These are phyloP conservation scores for Scaptodrosophila latifasciaeformis DNA, from an alignment of 2,888 invertebrate genomes.

Conservation along the genomic window DNA sequence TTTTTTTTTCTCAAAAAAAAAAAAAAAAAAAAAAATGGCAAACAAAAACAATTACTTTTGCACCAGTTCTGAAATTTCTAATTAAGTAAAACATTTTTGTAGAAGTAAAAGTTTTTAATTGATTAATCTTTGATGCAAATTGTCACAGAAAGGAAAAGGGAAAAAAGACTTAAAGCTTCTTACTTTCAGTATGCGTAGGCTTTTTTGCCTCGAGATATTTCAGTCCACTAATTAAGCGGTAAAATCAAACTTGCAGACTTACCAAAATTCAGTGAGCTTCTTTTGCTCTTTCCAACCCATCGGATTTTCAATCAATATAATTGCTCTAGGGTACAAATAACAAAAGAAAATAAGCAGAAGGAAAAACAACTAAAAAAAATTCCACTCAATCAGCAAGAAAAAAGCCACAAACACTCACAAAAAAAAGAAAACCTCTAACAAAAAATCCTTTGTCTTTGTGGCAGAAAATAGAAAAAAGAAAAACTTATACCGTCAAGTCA, in stretches of 20 bases:
- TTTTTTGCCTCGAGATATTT: constrained; percentile 15
- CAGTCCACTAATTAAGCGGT: constrained; percentile 1
- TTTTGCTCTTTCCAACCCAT: no score
- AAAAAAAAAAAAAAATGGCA: constrained; percentile 13
- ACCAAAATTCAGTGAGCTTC: no score
- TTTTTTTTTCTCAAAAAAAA: background rate
- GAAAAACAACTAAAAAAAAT: constrained; percentile 30
- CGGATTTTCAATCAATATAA: no score
- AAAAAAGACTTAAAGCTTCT: background rate
- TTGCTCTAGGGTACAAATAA: background rate
- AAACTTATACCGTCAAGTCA: constrained; percentile 66
- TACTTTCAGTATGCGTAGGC: no score
- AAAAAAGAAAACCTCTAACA: constrained; percentile 12
- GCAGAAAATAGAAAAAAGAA: constrained; percentile 28
- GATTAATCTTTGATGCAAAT: constrained; percentile 14
- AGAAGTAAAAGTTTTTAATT: no score
- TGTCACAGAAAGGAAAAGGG: constrained; percentile 40
- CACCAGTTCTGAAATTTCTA: constrained; percentile 6
- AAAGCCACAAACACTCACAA: constrained; percentile 9
- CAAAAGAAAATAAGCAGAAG: background rate
- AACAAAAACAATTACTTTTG: constrained; percentile 48
- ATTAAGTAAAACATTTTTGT: no score
- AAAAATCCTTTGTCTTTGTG: constrained; percentile 34
- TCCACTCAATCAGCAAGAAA: constrained; percentile 52
- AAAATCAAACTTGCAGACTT: no score